A percentile compares a stretch with the other conserved stretches of the same genome.
Conservation (phyloP, 2,888 invertebrate species). For the Lasiommata megera region DNA sequence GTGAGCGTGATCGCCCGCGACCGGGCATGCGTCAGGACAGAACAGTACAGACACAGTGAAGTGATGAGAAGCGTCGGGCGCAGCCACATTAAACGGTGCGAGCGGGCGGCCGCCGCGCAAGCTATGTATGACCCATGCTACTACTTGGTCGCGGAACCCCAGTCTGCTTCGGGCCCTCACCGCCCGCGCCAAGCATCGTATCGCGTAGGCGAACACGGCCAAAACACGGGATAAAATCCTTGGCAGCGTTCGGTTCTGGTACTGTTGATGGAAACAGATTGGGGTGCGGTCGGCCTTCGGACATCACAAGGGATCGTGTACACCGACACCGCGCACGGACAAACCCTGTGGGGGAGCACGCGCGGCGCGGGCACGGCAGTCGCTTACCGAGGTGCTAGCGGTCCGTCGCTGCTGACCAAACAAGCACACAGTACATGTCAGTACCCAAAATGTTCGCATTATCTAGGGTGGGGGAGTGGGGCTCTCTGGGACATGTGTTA, state of each 20-base stretch:
- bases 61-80: slow-evolving; percentile 80
- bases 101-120: slow-evolving; percentile 79
- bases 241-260: slow-evolving; percentile 24
- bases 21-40: slow-evolving; percentile 80
- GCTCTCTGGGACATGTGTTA: slow-evolving; percentile 29
- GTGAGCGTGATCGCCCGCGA: slow-evolving; percentile 79
- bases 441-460: slow-evolving; percentile 70
- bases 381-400: slow-evolving; percentile 80
- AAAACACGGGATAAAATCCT: slow-evolving; percentile 30
- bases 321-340: slow-evolving; percentile 66
- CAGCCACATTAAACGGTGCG: slow-evolving; percentile 80
- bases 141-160: slow-evolving; percentile 60
- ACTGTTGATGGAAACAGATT: slow-evolving; percentile 32
- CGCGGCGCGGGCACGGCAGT: slow-evolving; percentile 64
- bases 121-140: slow-evolving; percentile 81
- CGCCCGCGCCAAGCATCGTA: slow-evolving; percentile 28
- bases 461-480: slow-evolving; percentile 50
- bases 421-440: slow-evolving; percentile 79
- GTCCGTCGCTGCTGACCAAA: slow-evolving; percentile 81
- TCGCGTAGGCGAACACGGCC: slow-evolving; percentile 21
- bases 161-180: slow-evolving; percentile 39
- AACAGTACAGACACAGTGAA: slow-evolving; percentile 79
- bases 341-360: slow-evolving; percentile 56
- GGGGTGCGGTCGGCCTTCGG: slow-evolving; percentile 63
- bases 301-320: slow-evolving; percentile 76